phyloP scores from a whole-genome alignment of 2,888 invertebrate species.

The Eupeodes luniger region DNA sequence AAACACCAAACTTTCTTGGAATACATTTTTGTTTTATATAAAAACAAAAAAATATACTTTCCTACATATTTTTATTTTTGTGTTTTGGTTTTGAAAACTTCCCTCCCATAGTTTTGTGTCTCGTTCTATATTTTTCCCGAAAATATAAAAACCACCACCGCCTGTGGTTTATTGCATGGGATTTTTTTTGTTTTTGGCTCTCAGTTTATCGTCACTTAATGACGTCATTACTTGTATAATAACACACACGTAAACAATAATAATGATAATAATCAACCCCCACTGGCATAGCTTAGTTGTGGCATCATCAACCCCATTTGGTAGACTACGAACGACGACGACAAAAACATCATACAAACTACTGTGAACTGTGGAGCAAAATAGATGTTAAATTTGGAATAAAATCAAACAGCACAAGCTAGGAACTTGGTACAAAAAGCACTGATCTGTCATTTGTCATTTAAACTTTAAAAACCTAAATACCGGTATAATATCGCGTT shows the following conservation, averaged over 20 bases:
- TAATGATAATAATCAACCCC: slow-evolving; percentile 56
- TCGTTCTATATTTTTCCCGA: background rate
- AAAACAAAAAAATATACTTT: background rate
- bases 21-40: background rate
- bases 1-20: slow-evolving; percentile 10
- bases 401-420: background rate
- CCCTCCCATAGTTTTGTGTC: slow-evolving; percentile 12
- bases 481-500: too few relatives aligned
- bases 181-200: slow-evolving; percentile 4
- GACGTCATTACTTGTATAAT: slow-evolving; percentile 68
- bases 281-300: slow-evolving; percentile 62
- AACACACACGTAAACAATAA: slow-evolving; percentile 47
- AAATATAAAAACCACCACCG: slow-evolving; percentile 9
- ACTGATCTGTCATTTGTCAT: too few relatives aligned
- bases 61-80: background rate
- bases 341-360: background rate
- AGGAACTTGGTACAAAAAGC: too few relatives aligned
- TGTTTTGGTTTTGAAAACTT: background rate
- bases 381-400: background rate
- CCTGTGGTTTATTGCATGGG: slow-evolving; percentile 26
- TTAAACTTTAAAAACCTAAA: too few relatives aligned
- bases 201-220: slow-evolving; percentile 51
- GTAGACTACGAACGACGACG: slow-evolving; percentile 20
- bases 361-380: background rate
- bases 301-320: slow-evolving; percentile 58